Percentiles rank a stretch among this genome's conserved stretches.
Conservation (phyloP, 2,113 vertebrate species). For the Cyanoderma ruficeps region DNA sequence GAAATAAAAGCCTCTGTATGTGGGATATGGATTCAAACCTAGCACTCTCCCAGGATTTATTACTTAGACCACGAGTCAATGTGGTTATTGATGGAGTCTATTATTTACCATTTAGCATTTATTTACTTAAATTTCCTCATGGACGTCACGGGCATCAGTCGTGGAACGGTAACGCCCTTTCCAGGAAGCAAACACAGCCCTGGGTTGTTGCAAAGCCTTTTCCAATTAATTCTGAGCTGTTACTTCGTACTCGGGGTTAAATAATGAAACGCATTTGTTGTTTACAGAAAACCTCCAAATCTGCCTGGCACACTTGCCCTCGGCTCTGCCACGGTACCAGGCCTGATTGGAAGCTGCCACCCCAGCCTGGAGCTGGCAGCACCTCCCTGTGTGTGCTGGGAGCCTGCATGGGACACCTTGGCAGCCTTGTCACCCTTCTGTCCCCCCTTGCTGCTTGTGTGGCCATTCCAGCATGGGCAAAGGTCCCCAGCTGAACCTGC, state of each 20-base stretch:
- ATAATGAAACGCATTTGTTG: not conserved
- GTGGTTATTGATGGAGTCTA: not conserved
- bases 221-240: not conserved
- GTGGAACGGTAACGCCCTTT: not conserved
- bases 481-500: not conserved
- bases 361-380: not conserved
- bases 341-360: not conserved
- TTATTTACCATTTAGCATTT: not conserved
- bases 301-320: not conserved
- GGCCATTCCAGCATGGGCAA: not conserved
- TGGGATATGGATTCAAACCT: not conserved
- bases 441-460: not conserved
- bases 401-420: not conserved
- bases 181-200: not conserved
- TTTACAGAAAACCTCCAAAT: not conserved
- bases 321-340: not conserved
- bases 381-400: not conserved
- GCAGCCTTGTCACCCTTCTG: not conserved
- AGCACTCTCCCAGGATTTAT: not conserved
- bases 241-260: not conserved
- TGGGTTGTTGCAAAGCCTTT: not conserved
- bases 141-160: rapidly evolving
- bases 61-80: not conserved
- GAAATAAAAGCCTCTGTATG: not conserved
- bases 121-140: not conserved